These are phyloP conservation scores for Baronia brevicornis DNA, from an alignment of 2,888 invertebrate species.

Conservation along the genomic window DNA sequence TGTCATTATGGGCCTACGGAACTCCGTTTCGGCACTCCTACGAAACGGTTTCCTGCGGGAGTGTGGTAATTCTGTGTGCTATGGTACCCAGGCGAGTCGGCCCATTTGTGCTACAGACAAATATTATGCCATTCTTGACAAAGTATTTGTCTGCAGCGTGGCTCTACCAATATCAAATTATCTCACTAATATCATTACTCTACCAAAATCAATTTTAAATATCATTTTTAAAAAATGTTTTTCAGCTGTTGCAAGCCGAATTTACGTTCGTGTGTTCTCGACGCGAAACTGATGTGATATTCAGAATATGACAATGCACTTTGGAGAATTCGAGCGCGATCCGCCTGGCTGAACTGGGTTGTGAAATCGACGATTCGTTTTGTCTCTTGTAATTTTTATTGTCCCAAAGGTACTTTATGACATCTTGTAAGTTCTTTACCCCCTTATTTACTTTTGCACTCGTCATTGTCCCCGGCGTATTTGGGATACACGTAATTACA, in stretches of 20 bases:
- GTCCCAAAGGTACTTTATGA: conserved; percentile 15
- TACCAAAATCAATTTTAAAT: background rate
- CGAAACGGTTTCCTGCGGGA: too few species aligned
- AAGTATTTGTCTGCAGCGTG: too few species aligned
- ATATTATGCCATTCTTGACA: too few species aligned
- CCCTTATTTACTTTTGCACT: background rate
- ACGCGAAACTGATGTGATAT: conserved; percentile 33
- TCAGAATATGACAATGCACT: conserved; percentile 56
- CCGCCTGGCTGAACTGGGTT: conserved; percentile 41
- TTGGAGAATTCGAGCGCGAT: conserved; percentile 39
- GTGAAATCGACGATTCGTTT: conserved; percentile 41
- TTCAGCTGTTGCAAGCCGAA: conserved; percentile 10
- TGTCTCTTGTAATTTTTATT: conserved; percentile 30
- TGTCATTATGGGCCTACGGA: too few species aligned
- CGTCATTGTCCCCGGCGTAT: conserved; percentile 1
- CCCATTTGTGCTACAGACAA: too few species aligned
- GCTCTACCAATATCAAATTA: too few species aligned
- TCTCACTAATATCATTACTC: too few species aligned
- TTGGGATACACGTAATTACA: conserved; percentile 10
- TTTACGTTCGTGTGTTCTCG: conserved; percentile 23
- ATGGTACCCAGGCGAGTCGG: too few species aligned
- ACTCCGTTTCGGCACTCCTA: too few species aligned
- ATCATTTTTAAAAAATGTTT: background rate
- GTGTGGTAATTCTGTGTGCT: too few species aligned
- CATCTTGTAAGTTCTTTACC: conserved; percentile 10